phyloP scores from a whole-genome alignment of 1,140 invertebrate genomes.

The Drosophila azteca region DNA sequence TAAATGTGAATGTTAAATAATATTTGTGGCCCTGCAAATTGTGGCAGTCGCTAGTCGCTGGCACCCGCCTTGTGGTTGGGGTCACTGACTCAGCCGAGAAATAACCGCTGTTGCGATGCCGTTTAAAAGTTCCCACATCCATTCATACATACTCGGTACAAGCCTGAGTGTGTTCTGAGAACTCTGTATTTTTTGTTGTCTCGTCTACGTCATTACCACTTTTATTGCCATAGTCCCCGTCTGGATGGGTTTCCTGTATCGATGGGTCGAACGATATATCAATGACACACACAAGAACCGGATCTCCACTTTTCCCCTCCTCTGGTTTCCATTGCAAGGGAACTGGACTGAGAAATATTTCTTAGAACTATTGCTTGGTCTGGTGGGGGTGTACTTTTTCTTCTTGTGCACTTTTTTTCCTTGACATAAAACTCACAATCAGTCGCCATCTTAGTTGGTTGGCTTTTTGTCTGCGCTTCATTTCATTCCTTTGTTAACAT shows the following conservation, averaged over 20 bases:
- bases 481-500: slow-evolving; percentile 68
- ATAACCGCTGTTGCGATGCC: neutral
- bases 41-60: neutral
- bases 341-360: slow-evolving; percentile 43
- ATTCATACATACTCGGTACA: too few relatives aligned
- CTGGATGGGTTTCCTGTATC: slow-evolving; percentile 71
- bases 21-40: slow-evolving; percentile 8
- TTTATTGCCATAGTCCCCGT: slow-evolving; percentile 67
- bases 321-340: slow-evolving; percentile 2
- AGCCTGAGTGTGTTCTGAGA: too few relatives aligned
- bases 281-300: slow-evolving; percentile 41
- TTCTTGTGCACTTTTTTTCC: slow-evolving; percentile 24
- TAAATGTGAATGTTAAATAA: slow-evolving; percentile 36
- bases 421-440: slow-evolving; percentile 42
- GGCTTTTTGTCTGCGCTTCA: slow-evolving; percentile 54
- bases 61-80: neutral
- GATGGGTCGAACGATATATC: slow-evolving; percentile 58
- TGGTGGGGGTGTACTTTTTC: neutral
- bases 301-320: neutral
- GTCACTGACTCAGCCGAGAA: slow-evolving; percentile 17
- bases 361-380: slow-evolving; percentile 44
- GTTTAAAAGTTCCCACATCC: neutral
- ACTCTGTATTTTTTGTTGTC: neutral
- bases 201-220: slow-evolving; percentile 58
- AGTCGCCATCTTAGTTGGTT: slow-evolving; percentile 51